Conservation (phyloP, 2,113 vertebrate genomes). For the Todiramphus saurophagus region DNA sequence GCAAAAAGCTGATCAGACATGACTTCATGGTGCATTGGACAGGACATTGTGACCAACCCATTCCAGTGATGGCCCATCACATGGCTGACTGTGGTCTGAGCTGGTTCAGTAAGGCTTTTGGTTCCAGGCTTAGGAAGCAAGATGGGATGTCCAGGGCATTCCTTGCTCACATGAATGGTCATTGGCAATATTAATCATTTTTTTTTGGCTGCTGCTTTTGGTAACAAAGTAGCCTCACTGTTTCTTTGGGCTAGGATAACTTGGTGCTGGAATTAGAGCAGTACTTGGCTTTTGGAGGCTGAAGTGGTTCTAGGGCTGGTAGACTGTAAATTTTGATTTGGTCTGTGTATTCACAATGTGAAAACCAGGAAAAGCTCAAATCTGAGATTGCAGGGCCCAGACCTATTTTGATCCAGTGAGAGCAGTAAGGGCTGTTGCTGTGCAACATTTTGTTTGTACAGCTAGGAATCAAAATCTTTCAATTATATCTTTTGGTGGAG, state of each 20-base stretch:
- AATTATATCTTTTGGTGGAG: background rate
- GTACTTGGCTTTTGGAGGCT: background rate
- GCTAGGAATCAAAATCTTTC: background rate
- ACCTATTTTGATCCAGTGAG: background rate
- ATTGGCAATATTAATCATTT: background rate
- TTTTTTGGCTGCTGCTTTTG: accelerated
- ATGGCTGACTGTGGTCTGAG: accelerated
- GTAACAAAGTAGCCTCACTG: accelerated
- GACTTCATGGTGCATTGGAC: background rate
- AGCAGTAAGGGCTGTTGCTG: background rate
- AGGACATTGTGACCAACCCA: accelerated
- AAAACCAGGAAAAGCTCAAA: background rate
- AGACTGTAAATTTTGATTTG: background rate
- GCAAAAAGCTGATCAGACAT: background rate
- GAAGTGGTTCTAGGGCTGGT: background rate
- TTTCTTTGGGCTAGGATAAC: background rate
- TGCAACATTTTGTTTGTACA: constrained; percentile 44
- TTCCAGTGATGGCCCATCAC: background rate
- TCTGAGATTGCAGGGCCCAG: background rate
- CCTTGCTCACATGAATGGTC: background rate
- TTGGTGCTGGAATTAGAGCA: background rate
- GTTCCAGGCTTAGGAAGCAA: background rate
- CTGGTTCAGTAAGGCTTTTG: background rate
- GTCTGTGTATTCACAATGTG: background rate
- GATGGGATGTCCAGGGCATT: accelerated